phyloP scores from a whole-genome alignment of 2,113 vertebrate species.

The Hucho hucho region DNA sequence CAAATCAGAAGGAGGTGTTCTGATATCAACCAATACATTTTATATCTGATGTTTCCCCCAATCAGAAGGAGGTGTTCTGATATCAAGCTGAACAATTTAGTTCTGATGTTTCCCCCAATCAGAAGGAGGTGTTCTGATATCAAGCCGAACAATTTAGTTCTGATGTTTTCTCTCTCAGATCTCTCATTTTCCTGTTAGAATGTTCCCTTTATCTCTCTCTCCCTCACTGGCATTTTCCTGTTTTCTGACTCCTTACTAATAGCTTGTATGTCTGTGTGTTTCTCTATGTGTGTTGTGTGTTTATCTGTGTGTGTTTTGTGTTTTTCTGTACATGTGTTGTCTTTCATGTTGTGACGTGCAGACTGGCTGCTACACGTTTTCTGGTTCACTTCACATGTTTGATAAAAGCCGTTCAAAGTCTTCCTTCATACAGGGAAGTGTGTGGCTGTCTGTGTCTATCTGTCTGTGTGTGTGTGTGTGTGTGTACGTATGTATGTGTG shows the following conservation, averaged over 20 bases:
- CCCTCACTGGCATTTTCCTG: slow-evolving; percentile 17
- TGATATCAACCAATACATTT: too few species aligned
- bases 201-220: background rate
- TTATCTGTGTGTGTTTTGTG: background rate
- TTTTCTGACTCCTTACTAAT: slow-evolving; percentile 7
- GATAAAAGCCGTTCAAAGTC: background rate
- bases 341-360: background rate
- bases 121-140: too few species aligned
- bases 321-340: background rate
- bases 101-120: too few species aligned
- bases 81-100: too few species aligned
- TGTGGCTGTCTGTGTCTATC: background rate
- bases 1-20: too few species aligned
- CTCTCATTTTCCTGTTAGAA: slow-evolving; percentile 13
- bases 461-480: slow-evolving; percentile 40
- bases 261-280: background rate
- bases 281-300: background rate
- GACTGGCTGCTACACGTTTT: too few species aligned
- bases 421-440: background rate
- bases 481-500: slow-evolving; percentile 5
- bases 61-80: too few species aligned
- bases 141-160: too few species aligned
- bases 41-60: too few species aligned
- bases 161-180: slow-evolving; percentile 26
- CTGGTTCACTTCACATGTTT: background rate